Evolutionary conservation across 2,888 invertebrate genomes (phyloP).

Genomic region (Eumerus sabulonum): DNA sequence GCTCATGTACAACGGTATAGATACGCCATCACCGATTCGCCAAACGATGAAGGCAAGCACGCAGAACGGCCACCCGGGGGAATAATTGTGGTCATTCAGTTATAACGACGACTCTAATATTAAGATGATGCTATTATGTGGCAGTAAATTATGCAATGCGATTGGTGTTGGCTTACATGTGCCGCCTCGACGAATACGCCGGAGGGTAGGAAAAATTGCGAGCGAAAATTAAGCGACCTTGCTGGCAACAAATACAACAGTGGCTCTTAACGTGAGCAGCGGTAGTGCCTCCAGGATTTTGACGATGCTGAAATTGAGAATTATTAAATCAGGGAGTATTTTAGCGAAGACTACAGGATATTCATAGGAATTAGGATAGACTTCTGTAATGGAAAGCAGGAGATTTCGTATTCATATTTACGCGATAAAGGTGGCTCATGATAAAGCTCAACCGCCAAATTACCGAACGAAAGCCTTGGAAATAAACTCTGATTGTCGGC

Average conservation of each 20-base stretch:
- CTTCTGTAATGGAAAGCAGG: conserved; percentile 29
- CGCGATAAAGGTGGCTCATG: conserved; percentile 52
- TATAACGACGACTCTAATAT: conserved; percentile 67
- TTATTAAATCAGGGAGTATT: conserved; percentile 1
- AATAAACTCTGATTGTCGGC: conserved; percentile 29
- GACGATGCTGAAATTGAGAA: conserved; percentile 28
- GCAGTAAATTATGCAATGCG: conserved; percentile 66
- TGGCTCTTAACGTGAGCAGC: conserved; percentile 20
- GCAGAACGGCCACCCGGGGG: conserved; percentile 38
- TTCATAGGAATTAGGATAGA: conserved; percentile 31
- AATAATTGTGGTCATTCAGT: conserved; percentile 68
- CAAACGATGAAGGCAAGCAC: conserved; percentile 2
- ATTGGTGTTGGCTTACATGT: conserved; percentile 39
- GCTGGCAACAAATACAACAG: conserved; percentile 2
- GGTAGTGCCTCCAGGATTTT: conserved; percentile 21
- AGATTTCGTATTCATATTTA: conserved; percentile 51
- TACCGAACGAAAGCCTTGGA: conserved; percentile 41
- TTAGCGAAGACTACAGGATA: conserved; percentile 41
- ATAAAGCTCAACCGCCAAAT: conserved; percentile 59
- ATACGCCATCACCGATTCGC: not conserved
- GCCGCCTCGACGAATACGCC: conserved; percentile 1
- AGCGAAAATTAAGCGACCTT: too few relatives aligned
- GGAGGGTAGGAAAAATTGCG: not conserved
- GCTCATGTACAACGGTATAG: too few relatives aligned
- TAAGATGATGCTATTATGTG: conserved; percentile 65